Conservation (phyloP, 1,140 invertebrate species). For the Pteromalus puparum region DNA sequence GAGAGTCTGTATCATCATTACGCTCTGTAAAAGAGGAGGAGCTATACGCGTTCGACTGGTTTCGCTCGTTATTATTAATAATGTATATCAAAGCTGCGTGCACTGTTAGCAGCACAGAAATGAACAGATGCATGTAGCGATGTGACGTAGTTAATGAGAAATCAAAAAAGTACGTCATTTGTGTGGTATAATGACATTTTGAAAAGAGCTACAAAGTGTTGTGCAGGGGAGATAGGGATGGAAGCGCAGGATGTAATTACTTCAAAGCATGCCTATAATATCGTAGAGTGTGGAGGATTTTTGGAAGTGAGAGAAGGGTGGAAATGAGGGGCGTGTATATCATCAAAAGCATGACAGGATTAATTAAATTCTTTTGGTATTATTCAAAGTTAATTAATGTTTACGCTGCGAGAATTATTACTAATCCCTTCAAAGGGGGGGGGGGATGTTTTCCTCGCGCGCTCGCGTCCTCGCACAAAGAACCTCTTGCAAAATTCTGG, state of each 20-base stretch:
- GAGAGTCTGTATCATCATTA: background rate
- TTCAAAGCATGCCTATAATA: background rate
- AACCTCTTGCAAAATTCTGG: background rate
- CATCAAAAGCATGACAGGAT: background rate
- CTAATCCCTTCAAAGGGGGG: background rate
- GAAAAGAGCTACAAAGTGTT: background rate
- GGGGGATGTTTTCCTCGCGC: background rate
- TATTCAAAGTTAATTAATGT: background rate
- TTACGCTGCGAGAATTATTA: background rate
- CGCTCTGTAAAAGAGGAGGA: background rate
- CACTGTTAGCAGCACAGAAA: constrained; percentile 3
- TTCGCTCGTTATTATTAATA: constrained; percentile 15
- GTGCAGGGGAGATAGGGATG: background rate
- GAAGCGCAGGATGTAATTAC: background rate
- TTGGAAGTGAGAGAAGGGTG: background rate
- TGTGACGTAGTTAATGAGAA: constrained; percentile 4
- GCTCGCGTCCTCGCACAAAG: background rate
- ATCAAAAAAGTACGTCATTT: background rate
- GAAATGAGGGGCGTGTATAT: background rate
- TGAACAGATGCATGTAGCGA: constrained; percentile 1
- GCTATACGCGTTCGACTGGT: background rate
- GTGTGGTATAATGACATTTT: background rate
- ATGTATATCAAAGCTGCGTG: background rate
- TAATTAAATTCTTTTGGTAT: background rate
- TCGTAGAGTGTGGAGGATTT: background rate